Base-by-base conservation (phyloP, 2,888 invertebrate genomes). In the Metopia argyrocephala region DNA sequence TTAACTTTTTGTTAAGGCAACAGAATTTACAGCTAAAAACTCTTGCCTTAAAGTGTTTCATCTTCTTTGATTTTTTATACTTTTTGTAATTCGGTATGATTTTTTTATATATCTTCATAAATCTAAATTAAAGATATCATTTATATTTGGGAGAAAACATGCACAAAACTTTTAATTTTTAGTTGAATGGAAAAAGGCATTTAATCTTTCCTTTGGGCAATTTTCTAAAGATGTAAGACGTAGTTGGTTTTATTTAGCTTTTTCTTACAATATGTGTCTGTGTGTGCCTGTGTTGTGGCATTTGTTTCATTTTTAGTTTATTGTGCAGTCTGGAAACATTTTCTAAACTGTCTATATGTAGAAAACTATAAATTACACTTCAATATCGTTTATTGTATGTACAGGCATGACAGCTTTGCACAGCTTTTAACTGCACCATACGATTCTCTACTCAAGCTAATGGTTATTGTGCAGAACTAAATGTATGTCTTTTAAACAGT, bases 331-430 rank as follows among this genome's bases (percentile, higher is more conserved):
- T 71, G 64, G 15, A 15, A 3, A 12, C 57, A 54, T 31, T 80
- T 76, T 73, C 21, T 25, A 4, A 54, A 48, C 50, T 74, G 66
- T 76, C 76, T 71, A 52, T 64, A 61, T n/a, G n/a, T n/a, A 25
- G 57, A 27, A 45, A 57, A 50, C 80, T 64, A 80, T 80, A 80
- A 80, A 76, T 80, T 76, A 73, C 76, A 80, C 46, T 74, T 80
- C 73, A 80, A 54, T 74, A 74, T 65, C 76, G 71, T 69, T 76
- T 76, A 71, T 76, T 76, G 59, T 69, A 18, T 61, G 21, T 25
- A 75, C 28, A 66, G 28, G 61, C 48, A 59, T 73, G 68, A 68
- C 54, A 68, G 68, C 27, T 50, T 25, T 61, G 62, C 21, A 69
- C 31, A 38, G 9, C 38, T 38, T 15, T 38, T 15, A 9, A 57